phyloP scores from a whole-genome alignment of 2,888 invertebrate species.

The Mesopsocus fuscifrons region DNA sequence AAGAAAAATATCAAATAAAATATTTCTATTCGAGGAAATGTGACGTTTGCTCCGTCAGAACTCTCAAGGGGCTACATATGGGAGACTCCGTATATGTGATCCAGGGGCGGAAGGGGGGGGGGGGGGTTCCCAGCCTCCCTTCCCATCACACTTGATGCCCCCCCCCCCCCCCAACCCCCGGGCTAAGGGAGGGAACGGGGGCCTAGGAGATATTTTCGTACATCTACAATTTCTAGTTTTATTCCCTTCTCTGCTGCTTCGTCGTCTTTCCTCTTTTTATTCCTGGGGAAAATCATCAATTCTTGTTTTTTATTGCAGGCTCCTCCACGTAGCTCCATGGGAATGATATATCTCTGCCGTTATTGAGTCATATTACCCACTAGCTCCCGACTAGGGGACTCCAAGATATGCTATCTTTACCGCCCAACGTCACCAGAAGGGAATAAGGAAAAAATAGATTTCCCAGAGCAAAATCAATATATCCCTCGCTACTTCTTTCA shows the following conservation, averaged over 20 bases:
- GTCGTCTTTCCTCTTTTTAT: background rate
- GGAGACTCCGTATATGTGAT: slow-evolving; percentile 9
- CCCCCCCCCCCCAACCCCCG: background rate
- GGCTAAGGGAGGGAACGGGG: background rate
- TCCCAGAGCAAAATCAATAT: too few species aligned
- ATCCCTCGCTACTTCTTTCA: too few species aligned
- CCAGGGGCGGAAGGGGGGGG: slow-evolving; percentile 1
- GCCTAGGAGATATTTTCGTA: slow-evolving; percentile 10
- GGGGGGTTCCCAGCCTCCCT: slow-evolving; percentile 3
- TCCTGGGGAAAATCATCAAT: background rate
- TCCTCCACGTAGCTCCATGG: background rate
- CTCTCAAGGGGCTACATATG: slow-evolving; percentile 8
- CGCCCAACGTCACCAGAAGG: too few species aligned
- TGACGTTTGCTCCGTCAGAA: slow-evolving; percentile 7
- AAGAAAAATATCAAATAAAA: slow-evolving; percentile 10
- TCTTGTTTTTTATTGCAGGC: background rate
- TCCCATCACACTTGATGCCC: slow-evolving; percentile 9
- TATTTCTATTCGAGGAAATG: slow-evolving; percentile 9
- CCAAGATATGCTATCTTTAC: too few species aligned
- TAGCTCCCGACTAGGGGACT: too few species aligned
- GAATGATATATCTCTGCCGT: background rate
- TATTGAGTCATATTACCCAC: background rate
- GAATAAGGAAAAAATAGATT: too few species aligned
- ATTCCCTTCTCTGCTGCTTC: background rate
- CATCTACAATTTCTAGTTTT: slow-evolving; percentile 7